Base-by-base conservation (phyloP, 2,797 vertebrate species). In the Darevskia nairensis region DNA sequence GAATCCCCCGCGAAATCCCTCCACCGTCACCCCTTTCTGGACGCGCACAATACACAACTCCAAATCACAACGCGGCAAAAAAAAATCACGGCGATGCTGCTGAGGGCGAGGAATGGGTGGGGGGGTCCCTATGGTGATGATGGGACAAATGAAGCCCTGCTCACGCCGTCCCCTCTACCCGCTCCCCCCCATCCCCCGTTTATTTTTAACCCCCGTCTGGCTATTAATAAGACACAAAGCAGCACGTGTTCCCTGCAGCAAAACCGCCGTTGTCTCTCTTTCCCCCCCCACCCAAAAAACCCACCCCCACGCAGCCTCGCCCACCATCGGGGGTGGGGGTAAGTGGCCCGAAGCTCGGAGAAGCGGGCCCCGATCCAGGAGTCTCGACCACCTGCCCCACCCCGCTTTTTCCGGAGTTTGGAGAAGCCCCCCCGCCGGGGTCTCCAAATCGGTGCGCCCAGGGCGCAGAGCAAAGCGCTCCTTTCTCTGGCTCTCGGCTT, bases 181-280 rank as follows among this genome's bases (percentile, higher is more conserved):
- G 4, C 25, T 25, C 2, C 39, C 41, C 39, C 13, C n/a, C n/a
- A 11, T 61, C 5, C 77, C 68, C 19, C 77, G 68, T 80, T 86
- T 80, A 80, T 87, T 80, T 86, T 87, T 80, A 87, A 80, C 35
- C 86, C 68, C 8, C 4, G 44, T 19, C 1, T n/a, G 41, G 78
- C 86, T 81, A 64, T 61, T 44, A 59, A 39, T 81, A 44, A 29
- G 29, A 78, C 79, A 61, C 78, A 61, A 87, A 72, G 78, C n/a
- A 66, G 79, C 66, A 72, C 66, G 77, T 86, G 85, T 39, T 41
- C 68, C 50, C 69, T 87, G 86, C 78, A 79, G 78, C 86, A 87
- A 64, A 82, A 82, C 2, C 17, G 4, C 3, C 27, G 81, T 2
- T 7, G 39, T 39, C 85, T 79, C 75, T 19, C 27, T 25, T 0